Base-by-base conservation (phyloP, 1,140 invertebrate species). In the Drosophila fuyamai region DNA sequence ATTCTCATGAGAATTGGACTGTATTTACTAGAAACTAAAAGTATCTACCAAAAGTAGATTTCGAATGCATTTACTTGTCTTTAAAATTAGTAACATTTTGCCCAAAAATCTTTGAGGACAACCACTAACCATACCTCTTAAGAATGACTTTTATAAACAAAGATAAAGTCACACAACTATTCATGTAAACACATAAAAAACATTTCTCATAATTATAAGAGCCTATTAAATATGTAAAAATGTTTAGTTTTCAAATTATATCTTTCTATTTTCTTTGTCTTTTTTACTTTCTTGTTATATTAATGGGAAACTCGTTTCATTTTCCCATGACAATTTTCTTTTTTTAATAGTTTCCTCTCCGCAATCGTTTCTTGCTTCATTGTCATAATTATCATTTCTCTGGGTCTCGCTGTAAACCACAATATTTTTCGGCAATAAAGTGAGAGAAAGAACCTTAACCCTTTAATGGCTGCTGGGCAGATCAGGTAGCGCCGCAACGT, bases 361-460 rank as follows among this genome's bases (percentile, higher is more conserved):
- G 41, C 51, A 70, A 71, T 70, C 36, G 8, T 57, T 50, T 57
- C 63, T 57, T 38, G 43, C 29, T 71, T 41, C 32, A 14, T 70
- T 41, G 46, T 61, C 32, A 44, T 82, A 82, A 82, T 82, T 82
- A 81, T 59, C 56, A 82, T 82, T 82, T 84, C 81, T 48, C 81
- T 46, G 46, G 32, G 54, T 54, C 54, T 35, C 14, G 27, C 47
- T 57, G 9, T 35, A 56, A 46, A 43, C 27, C 66, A 55, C 50
- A 73, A 60, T 54, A 53, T 56, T 76, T 75, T 72, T 62, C 54
- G 62, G 47, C 56, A 72, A 71, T 80, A 74, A 83, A 82, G 51
- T 29, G n/a, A 43, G 40, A 13, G 27, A 27, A 23, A 47, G 59
- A 66, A 50, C 16, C 50, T 18, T 40, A 74, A 48, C 57, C 65